Percentiles rank a stretch among this genome's conserved stretches.
These are phyloP conservation scores for Mormyrus lacerda DNA, from an alignment of 2,113 vertebrate genomes.

Conservation along the genomic window DNA sequence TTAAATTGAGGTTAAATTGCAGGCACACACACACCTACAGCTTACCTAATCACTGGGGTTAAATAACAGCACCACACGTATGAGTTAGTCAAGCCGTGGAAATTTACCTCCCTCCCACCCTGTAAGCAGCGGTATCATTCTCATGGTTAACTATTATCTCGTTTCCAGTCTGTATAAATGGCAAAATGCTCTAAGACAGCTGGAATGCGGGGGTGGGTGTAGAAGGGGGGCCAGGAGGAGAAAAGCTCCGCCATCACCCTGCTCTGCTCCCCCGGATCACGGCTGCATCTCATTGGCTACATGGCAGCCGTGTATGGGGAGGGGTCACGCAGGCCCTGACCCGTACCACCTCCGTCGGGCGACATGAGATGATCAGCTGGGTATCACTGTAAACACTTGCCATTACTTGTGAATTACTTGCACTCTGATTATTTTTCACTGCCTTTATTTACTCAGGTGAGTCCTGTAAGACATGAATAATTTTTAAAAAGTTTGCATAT, in stretches of 20 bases:
- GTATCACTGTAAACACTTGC: background rate
- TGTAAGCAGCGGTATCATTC: background rate
- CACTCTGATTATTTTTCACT: background rate
- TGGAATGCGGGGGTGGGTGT: background rate
- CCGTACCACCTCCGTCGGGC: too few species aligned
- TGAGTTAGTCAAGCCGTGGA: background rate
- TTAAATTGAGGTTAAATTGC: background rate
- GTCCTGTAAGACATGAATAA: background rate
- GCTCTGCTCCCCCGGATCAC: background rate
- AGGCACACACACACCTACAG: background rate
- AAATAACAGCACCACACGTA: background rate
- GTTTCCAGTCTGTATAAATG: background rate
- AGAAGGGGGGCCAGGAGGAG: background rate
- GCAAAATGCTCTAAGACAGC: background rate
- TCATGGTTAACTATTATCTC: background rate
- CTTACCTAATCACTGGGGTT: background rate
- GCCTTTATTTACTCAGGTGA: background rate
- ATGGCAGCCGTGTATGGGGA: background rate
- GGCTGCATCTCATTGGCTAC: background rate
- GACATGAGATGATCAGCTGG: background rate
- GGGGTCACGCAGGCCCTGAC: background rate
- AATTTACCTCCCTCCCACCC: background rate
- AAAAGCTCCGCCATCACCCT: background rate
- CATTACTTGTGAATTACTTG: background rate
- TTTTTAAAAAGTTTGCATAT: background rate